Percentiles rank a stretch among this genome's conserved stretches.
Evolutionary conservation across 2,888 invertebrate species (phyloP).

Genomic region (Athalia rosae): DNA sequence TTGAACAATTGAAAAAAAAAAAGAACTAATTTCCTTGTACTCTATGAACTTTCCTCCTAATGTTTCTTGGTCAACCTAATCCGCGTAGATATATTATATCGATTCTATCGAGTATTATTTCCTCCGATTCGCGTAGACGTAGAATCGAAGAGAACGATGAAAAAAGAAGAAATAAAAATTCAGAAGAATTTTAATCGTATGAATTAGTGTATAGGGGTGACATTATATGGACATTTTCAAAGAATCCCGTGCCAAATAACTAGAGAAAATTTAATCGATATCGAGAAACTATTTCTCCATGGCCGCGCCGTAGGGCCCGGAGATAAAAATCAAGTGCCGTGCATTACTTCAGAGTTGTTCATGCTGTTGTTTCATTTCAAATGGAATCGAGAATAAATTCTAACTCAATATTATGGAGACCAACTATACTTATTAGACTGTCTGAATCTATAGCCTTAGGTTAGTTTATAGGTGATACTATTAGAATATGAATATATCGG

Average conservation of each 20-base stretch:
- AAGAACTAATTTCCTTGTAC: too few species aligned
- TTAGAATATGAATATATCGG: slow-evolving; percentile 20
- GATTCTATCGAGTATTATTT: too few species aligned
- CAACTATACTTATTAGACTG: slow-evolving; percentile 29
- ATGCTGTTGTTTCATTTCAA: neutral
- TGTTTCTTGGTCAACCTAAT: too few species aligned
- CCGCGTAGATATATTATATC: too few species aligned
- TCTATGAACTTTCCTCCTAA: too few species aligned
- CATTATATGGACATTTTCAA: neutral
- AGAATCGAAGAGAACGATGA: neutral
- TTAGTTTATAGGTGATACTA: slow-evolving; percentile 2
- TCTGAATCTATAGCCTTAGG: slow-evolving; percentile 29
- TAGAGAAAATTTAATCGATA: slow-evolving; percentile 11
- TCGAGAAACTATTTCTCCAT: neutral
- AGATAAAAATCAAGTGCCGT: slow-evolving; percentile 24
- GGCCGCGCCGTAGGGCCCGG: too few species aligned
- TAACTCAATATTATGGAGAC: slow-evolving; percentile 35
- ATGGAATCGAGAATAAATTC: slow-evolving; percentile 21
- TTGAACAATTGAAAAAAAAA: too few species aligned
- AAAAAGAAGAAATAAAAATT: too few species aligned
- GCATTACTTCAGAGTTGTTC: neutral
- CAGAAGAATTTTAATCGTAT: neutral
- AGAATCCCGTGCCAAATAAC: slow-evolving; percentile 38
- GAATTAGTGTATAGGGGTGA: neutral
- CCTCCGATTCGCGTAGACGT: too few species aligned